Evolutionary conservation across 2,113 vertebrate species (phyloP), one percentile per base, ranked within the genome.

Genomic region (Myxocyprinus asiaticus): DNA sequence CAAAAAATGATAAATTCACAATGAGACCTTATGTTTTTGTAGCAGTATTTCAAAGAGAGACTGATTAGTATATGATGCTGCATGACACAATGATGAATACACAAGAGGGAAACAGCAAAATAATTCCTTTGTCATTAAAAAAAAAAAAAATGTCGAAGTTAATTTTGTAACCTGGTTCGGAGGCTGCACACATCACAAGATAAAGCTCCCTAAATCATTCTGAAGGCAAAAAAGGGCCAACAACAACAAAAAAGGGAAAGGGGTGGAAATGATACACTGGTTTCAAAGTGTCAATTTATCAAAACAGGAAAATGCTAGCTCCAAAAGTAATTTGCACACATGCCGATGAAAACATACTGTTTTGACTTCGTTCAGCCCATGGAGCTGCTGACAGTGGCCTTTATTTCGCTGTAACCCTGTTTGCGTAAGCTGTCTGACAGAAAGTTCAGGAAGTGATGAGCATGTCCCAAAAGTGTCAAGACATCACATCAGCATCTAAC

Each of bases 381-480:
- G 22, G 22, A 33, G 22, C 22, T 33, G 22, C 68, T 58, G 51
- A 15, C 4, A 1, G 22, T 45, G 51, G 33, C 11, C 68, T 71
- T 56, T 71, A 55, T 44, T 43, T 22, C 43, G 33, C 51, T 4
- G 68, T 33, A 6, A 15, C 12, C 7, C 10, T 69, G 4, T 69
- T 69, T 17, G 45, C 9, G 12, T 56, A 55, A 70, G 67, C 4
- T 7, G 7, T 6, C 68, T 71, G 42, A 58, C 33, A 55, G 22
- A 56, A 59, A 72, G 3, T 58, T 44, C 14, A 51, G 10, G 50
- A 53, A 10, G 66, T 68, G 14, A 63, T 22, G 48, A 8, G 74
- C 22, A 48, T 65, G 74, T 76, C 74, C 74, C 74, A 76, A 62
- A 76, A 65, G 74, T 76, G 74, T 76, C 74, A 76, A 42, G 22